These are phyloP conservation scores for Dissostichus mawsoni DNA, from an alignment of 2,113 vertebrate species.

Conservation along the genomic window DNA sequence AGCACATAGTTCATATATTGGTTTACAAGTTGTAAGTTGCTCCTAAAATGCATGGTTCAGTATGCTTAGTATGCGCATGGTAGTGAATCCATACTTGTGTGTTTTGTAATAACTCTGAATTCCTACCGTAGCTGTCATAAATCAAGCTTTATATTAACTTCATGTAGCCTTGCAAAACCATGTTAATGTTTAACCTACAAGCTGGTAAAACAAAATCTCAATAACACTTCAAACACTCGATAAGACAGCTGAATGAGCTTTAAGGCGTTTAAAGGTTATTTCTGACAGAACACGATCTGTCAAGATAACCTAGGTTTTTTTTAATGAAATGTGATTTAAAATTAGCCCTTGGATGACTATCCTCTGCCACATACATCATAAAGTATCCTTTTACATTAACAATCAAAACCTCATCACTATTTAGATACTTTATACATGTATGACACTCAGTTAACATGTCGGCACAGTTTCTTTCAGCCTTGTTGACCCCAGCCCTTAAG, in stretches of 20 bases:
- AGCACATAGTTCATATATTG: not conserved
- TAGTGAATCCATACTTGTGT: conserved; percentile 9
- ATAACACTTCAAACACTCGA: conserved; percentile 30
- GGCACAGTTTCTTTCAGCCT: conserved; percentile 13
- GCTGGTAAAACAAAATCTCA: conserved; percentile 27
- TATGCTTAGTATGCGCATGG: not conserved
- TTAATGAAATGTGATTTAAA: conserved; percentile 46
- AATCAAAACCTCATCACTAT: conserved; percentile 11
- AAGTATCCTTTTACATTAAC: not conserved
- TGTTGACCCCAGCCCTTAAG: not conserved
- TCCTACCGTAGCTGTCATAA: conserved; percentile 1
- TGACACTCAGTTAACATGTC: not conserved
- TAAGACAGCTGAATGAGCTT: conserved; percentile 56
- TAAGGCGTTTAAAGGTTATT: conserved; percentile 69
- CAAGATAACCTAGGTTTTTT: conserved; percentile 44
- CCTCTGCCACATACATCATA: conserved; percentile 13
- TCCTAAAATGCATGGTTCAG: conserved; percentile 24
- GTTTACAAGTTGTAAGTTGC: conserved; percentile 13
- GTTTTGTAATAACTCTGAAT: not conserved
- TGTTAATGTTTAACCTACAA: conserved; percentile 31
- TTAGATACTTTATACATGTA: not conserved
- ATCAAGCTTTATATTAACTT: conserved; percentile 3
- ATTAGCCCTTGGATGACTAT: conserved; percentile 58
- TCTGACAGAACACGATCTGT: conserved; percentile 42
- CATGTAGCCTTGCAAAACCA: conserved; percentile 18